Evolutionary conservation across 2,888 invertebrate species (phyloP), one percentile per base, ranked within the genome.

Genomic region (Zhengitettix transpicula): DNA sequence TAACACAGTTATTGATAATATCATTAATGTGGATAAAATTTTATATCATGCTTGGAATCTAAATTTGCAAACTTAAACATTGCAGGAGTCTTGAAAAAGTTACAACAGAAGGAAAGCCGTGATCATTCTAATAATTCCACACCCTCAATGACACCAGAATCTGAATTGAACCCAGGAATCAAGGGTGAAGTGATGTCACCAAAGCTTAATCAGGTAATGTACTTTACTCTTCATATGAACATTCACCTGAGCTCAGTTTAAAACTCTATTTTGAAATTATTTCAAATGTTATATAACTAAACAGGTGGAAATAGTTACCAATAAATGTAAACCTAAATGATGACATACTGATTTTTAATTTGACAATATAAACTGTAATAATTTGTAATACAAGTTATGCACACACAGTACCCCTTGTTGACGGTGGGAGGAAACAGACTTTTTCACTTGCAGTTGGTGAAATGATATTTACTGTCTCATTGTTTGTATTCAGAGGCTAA

Each of bases 91-190:
- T 42, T 57, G 15, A 61, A 59, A 41, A 61, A 61, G 40, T 42
- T 53, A n/a, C 60, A 60, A 16, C 54, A 52, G 28, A 57, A 55
- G 17, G 53, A 58, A 28, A 54, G 16, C 40, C n/a, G 44, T 28
- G 58, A 58, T 17, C 53, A 52, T 28, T 71, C 73, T 1, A 57
- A 66, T 51, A 63, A 68, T 57, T 71, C 70, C 14, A 71, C 72
- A 42, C 71, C 73, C 16, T 67, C 67, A 8, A 68, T 69, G 16
- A 73, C 71, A 42, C 72, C 73, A 17, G 74, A 74, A 62, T 67
- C 73, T 56, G 73, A 73, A 42, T 55, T 54, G 16, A 47, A 47
- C 44, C 28, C 28, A 9, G 47, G 58, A 11, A 47, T 42, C n/a
- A 58, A 17, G 40, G 28, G 40, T 10, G 28, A 40, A 12, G 17